Conservation (phyloP, 2,797 vertebrate species). For the Catharus ustulatus region DNA sequence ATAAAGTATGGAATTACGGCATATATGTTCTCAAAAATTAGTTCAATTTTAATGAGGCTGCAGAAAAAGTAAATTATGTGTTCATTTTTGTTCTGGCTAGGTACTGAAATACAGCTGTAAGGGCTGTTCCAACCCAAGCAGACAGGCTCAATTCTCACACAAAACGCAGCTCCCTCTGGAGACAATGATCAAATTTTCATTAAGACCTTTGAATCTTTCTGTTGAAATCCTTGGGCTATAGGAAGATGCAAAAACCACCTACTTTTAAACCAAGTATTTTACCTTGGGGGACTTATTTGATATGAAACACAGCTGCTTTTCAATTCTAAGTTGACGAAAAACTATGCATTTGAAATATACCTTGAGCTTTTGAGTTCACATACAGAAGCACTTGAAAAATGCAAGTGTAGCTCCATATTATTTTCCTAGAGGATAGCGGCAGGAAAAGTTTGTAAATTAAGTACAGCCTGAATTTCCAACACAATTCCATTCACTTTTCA, state of each 20-base stretch:
- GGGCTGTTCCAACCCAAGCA: background rate
- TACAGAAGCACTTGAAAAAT: background rate
- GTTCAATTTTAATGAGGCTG: constrained; percentile 54
- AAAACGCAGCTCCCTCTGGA: background rate
- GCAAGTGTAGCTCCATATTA: background rate
- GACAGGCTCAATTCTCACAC: background rate
- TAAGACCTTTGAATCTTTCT: constrained; percentile 5
- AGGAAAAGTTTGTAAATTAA: background rate
- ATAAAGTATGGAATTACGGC: background rate
- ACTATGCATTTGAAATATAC: background rate
- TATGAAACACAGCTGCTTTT: constrained; percentile 12
- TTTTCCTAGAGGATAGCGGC: background rate
- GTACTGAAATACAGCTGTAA: background rate
- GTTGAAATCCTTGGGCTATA: constrained; percentile 17
- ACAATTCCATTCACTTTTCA: background rate
- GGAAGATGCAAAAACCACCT: constrained; percentile 27
- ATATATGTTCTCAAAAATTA: constrained; percentile 42
- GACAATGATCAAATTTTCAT: constrained; percentile 36
- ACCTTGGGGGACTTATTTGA: background rate
- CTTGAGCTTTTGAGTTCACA: background rate
- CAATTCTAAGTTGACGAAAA: constrained; percentile 17
- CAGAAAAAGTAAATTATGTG: constrained; percentile 28
- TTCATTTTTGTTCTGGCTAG: constrained; percentile 36
- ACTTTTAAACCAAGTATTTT: constrained; percentile 15
- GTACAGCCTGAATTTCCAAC: background rate